Evolutionary conservation across 30 jellyfish, hydroid and myxozoan species (phyloP), one percentile per base, ranked within the genome.

Genomic region (Aurelia aurita): DNA sequence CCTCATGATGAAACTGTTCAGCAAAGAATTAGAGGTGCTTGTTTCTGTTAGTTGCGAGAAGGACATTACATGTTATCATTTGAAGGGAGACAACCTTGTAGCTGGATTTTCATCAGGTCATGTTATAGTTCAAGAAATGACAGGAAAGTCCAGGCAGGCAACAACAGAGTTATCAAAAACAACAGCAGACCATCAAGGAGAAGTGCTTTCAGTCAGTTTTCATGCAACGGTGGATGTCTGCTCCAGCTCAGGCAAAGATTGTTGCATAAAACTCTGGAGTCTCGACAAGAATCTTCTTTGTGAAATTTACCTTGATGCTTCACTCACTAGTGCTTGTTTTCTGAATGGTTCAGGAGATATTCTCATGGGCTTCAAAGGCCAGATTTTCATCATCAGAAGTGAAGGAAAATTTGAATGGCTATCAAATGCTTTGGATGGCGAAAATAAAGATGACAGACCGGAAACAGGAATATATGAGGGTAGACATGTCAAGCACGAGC

Each of bases 61-160:
- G 35, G 96, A 87, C 31, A 45, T 87, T 7, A 27, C 87, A 9
- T 59, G 67, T 23, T 76, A 25, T 22, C 58, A 63, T 5, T 35
- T 74, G 10, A 87, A 69, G 21, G 61, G 60, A 18, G 45, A 51
- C 1, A 55, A 73, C 20, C 20, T 87, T 28, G 96, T 85, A n/a
- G 46, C 63, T 75, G 96, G 96, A 8, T 87, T 87, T 77, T 27
- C 45, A 21, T 39, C 90, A 0, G 96, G 96, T 22, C 87, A 74
- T 63, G 67, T 87, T 16, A n/a, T 68, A 0, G 35, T 77, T 19
- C 55, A 72, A 13, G 62, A 76, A 31, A 5, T 66, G 64, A 34
- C 80, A 19, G 16, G 19, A 51, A 55, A 85, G 21, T 46, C 55
- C 13, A 63, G 44, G 25, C 61, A 34, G 20, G 7, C 83, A 2